Percentiles rank a stretch among this genome's conserved stretches.
phyloP scores from a whole-genome alignment of 2,113 vertebrate species.

The Anser brachyrhynchus region DNA sequence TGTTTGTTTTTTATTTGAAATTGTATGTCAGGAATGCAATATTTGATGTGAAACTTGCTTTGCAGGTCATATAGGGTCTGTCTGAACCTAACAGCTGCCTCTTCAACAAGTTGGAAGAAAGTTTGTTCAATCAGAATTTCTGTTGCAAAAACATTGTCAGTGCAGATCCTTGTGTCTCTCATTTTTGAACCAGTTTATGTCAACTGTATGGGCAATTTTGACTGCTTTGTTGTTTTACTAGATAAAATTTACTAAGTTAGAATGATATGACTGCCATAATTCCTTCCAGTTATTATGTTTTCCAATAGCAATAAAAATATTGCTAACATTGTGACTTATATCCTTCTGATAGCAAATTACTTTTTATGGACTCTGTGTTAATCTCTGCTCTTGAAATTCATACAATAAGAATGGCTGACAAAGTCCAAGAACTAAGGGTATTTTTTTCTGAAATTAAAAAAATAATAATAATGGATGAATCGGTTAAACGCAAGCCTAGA shows the following conservation, averaged over 20 bases:
- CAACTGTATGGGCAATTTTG: not conserved
- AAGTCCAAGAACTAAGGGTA: not conserved
- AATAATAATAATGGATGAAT: too few relatives aligned
- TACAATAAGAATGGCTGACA: rapidly evolving
- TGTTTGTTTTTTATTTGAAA: not conserved
- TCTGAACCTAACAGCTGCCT: not conserved
- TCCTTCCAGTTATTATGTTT: not conserved
- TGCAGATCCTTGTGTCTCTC: not conserved
- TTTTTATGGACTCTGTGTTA: not conserved
- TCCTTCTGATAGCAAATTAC: not conserved
- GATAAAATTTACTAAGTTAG: not conserved
- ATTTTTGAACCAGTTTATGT: not conserved
- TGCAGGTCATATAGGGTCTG: not conserved
- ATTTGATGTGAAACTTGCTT: not conserved
- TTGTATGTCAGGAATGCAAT: not conserved
- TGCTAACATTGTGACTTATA: not conserved
- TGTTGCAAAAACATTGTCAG: not conserved
- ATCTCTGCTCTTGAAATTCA: not conserved
- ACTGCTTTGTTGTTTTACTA: not conserved
- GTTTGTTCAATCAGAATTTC: not conserved
- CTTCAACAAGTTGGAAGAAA: not conserved
- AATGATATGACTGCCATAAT: not conserved
- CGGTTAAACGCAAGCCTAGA: too few relatives aligned
- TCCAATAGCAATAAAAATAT: not conserved
- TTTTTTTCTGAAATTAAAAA: too few relatives aligned